These are phyloP conservation scores for Cynopterus sphinx DNA, from an alignment of 2,797 vertebrate genomes.

Conservation along the genomic window DNA sequence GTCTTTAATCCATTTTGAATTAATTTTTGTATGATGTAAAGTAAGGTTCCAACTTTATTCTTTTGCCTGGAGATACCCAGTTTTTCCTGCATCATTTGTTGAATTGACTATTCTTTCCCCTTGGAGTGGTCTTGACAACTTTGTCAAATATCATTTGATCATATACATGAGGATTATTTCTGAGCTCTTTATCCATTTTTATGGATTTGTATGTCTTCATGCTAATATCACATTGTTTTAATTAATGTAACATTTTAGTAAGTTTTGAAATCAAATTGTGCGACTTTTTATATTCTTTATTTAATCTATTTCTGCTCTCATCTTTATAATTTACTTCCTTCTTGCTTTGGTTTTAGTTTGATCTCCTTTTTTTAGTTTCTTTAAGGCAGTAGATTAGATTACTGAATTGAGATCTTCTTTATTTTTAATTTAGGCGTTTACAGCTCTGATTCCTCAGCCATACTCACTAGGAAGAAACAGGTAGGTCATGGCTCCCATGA, in stretches of 20 bases:
- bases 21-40: neutral
- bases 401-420: neutral
- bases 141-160: neutral
- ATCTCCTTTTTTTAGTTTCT: neutral
- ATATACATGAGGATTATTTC: neutral
- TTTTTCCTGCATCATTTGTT: neutral
- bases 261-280: neutral
- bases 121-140: neutral
- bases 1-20: neutral
- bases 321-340: neutral
- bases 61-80: neutral
- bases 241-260: neutral
- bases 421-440: neutral
- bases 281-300: neutral
- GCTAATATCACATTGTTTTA: neutral
- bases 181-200: neutral
- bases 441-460: neutral
- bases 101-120: neutral
- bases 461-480: neutral
- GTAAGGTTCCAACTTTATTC: neutral
- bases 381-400: neutral
- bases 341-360: neutral
- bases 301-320: neutral
- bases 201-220: neutral
- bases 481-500: neutral